A percentile compares a stretch with the other conserved stretches of the same genome.
These are phyloP conservation scores for Timema cristinae DNA, from an alignment of 2,888 invertebrate species.

Conservation along the genomic window DNA sequence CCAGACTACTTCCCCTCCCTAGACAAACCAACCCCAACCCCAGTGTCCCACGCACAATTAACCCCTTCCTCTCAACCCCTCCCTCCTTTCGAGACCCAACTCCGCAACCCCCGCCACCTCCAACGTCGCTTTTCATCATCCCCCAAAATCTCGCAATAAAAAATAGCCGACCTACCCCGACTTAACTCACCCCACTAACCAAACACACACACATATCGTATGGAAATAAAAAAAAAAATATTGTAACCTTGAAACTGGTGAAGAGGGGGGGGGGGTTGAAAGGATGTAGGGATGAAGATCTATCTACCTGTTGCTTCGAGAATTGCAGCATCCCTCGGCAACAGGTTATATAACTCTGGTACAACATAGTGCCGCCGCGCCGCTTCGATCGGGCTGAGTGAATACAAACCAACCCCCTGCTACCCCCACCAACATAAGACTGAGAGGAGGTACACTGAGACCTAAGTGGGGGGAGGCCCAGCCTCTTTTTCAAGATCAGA, in stretches of 20 bases:
- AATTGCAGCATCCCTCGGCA: not conserved
- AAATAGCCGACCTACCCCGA: conserved; percentile 5
- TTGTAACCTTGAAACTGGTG: conserved; percentile 9
- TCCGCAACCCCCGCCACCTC: conserved; percentile 3
- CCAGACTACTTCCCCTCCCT: conserved; percentile 10
- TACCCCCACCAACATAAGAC: too few relatives aligned
- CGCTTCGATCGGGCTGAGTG: too few relatives aligned
- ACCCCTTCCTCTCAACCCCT: conserved; percentile 6
- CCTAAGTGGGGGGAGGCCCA: too few relatives aligned
- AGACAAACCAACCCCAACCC: not conserved
- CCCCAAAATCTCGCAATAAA: not conserved
- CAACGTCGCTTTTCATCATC: conserved; percentile 8
- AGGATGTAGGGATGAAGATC: not conserved
- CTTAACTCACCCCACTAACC: not conserved
- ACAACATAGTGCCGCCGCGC: too few relatives aligned
- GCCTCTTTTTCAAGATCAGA: too few relatives aligned
- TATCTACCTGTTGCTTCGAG: conserved; percentile 13
- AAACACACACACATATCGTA: not conserved
- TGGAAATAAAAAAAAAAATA: not conserved
- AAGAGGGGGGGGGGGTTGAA: not conserved
- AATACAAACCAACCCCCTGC: too few relatives aligned
- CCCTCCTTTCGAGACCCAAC: not conserved
- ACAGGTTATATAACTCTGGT: too few relatives aligned
- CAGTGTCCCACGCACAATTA: conserved; percentile 13
- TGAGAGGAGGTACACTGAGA: too few relatives aligned